phyloP scores from a whole-genome alignment of 2,888 invertebrate species.

The Empis livida region DNA sequence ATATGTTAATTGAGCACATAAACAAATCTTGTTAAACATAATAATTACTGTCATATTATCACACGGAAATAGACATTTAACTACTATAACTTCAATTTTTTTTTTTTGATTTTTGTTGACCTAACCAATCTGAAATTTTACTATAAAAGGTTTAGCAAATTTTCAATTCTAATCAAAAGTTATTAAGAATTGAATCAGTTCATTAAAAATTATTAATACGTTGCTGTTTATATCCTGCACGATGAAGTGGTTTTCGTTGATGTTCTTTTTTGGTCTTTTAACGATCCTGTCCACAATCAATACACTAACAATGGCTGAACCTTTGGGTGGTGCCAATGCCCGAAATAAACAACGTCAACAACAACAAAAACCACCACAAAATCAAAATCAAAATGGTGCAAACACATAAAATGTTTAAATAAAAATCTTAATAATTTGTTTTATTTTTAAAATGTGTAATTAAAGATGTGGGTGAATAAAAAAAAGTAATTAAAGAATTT shows the following conservation, averaged over 20 bases:
- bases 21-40: too few species aligned
- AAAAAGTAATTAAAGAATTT: too few species aligned
- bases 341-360: not conserved
- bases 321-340: slow-evolving; percentile 7
- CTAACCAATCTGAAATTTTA: not conserved
- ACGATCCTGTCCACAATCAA: slow-evolving; percentile 24
- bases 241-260: slow-evolving; percentile 29
- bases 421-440: too few species aligned
- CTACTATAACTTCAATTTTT: too few species aligned
- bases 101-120: too few species aligned
- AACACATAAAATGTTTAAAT: too few species aligned
- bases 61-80: too few species aligned
- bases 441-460: too few species aligned
- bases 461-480: too few species aligned
- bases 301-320: slow-evolving; percentile 21
- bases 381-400: not conserved
- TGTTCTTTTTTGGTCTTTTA: slow-evolving; percentile 25
- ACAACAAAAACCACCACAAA: not conserved
- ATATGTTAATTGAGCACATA: too few species aligned
- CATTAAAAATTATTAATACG: not conserved
- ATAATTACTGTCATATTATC: too few species aligned
- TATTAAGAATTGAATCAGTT: too few species aligned
- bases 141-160: not conserved
- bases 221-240: not conserved
- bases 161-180: not conserved